Evolutionary conservation across 2,113 vertebrate genomes (phyloP).

Genomic region (Calidris pugnax): DNA sequence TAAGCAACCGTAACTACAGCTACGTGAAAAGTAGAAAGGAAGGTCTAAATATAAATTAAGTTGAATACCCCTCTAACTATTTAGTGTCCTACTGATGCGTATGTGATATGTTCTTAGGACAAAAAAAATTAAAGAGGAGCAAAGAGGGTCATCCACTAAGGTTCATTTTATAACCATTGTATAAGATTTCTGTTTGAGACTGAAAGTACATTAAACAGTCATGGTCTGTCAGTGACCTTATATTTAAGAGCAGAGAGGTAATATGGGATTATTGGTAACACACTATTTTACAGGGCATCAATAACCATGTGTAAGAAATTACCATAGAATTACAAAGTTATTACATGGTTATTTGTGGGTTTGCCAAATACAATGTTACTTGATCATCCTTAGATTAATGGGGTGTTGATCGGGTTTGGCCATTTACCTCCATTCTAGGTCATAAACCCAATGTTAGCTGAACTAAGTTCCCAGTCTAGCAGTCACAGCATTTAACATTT

Average conservation of each 20-base stretch:
- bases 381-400: slow-evolving; percentile 68
- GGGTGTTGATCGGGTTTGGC: slow-evolving; percentile 63
- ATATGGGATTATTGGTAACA: slow-evolving; percentile 65
- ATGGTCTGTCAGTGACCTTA: slow-evolving; percentile 61
- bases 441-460: slow-evolving; percentile 40
- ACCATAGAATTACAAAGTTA: slow-evolving; percentile 64
- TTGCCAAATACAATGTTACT: slow-evolving; percentile 65
- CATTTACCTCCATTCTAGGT: slow-evolving; percentile 45
- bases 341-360: slow-evolving; percentile 64
- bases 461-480: slow-evolving; percentile 31
- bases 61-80: not conserved
- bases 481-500: not conserved
- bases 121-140: not conserved
- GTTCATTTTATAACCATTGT: slow-evolving; percentile 25
- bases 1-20: rapidly evolving
- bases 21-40: not conserved
- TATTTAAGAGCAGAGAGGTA: slow-evolving; percentile 70
- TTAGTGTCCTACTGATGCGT: not conserved
- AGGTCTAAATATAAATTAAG: not conserved
- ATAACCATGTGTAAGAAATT: slow-evolving; percentile 70
- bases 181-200: slow-evolving; percentile 50
- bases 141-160: not conserved
- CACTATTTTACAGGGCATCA: slow-evolving; percentile 59
- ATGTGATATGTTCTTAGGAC: not conserved
- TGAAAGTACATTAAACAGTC: slow-evolving; percentile 44